These are phyloP conservation scores for Panzeria rudis DNA, from an alignment of 2,888 invertebrate species.

Conservation along the genomic window DNA sequence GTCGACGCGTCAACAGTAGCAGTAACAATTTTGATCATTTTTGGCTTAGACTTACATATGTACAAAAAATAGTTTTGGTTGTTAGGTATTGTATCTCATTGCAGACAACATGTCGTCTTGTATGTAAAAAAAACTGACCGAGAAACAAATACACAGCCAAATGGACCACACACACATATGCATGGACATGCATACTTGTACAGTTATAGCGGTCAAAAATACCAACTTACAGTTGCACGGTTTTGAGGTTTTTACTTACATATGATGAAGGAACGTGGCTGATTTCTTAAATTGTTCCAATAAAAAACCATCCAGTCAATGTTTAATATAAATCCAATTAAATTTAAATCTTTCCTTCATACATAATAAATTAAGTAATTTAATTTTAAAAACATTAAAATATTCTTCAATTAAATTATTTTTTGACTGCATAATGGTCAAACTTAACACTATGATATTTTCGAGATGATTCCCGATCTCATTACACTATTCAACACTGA, in stretches of 20 bases:
- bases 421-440: too few species aligned
- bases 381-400: too few species aligned
- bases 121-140: conserved; percentile 25
- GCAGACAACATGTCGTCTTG: conserved; percentile 62
- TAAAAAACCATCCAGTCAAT: too few species aligned
- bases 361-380: too few species aligned
- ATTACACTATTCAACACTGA: too few species aligned
- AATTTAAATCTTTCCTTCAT: too few species aligned
- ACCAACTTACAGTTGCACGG: conserved; percentile 18
- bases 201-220: neutral
- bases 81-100: conserved; percentile 46
- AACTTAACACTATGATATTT: too few species aligned
- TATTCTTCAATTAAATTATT: too few species aligned
- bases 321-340: too few species aligned
- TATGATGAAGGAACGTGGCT: too few species aligned
- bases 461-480: too few species aligned
- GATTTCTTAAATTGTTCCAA: too few species aligned
- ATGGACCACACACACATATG: conserved; percentile 22
- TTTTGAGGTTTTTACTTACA: neutral
- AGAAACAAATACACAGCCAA: conserved; percentile 16
- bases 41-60: neutral
- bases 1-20: neutral
- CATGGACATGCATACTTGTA: neutral
- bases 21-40: conserved; percentile 31
- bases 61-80: neutral